A percentile compares a stretch with the other conserved stretches of the same genome.
phyloP scores from a whole-genome alignment of 2,888 invertebrate species.

The Selenia dentaria region DNA sequence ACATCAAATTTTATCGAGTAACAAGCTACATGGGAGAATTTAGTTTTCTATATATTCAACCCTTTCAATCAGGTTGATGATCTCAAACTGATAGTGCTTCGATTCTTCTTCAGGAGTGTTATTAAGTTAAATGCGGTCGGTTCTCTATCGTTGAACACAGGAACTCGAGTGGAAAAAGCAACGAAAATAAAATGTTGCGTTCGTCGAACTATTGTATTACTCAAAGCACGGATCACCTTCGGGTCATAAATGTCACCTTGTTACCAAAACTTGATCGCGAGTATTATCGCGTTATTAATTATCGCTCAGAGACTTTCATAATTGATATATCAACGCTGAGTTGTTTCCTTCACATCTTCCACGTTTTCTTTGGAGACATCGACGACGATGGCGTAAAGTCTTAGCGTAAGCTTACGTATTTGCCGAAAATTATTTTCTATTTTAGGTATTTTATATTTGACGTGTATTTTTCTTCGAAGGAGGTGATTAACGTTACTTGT shows the following conservation, averaged over 20 bases:
- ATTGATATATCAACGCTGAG: slow-evolving; percentile 45
- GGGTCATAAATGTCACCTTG: slow-evolving; percentile 78
- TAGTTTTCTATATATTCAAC: slow-evolving; percentile 30
- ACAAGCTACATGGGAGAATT: slow-evolving; percentile 33
- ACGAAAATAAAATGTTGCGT: slow-evolving; percentile 49
- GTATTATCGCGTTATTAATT: slow-evolving; percentile 66
- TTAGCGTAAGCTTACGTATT: neutral
- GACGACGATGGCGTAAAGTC: no score
- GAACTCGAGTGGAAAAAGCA: slow-evolving; percentile 41
- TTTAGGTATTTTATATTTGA: slow-evolving; percentile 21
- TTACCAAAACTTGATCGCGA: slow-evolving; percentile 74
- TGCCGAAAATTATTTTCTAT: slow-evolving; percentile 8
- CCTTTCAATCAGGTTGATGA: slow-evolving; percentile 5
- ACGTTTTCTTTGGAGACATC: slow-evolving; percentile 25
- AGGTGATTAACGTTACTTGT: slow-evolving; percentile 55
- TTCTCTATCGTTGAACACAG: slow-evolving; percentile 30
- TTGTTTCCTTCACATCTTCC: slow-evolving; percentile 32
- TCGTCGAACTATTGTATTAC: slow-evolving; percentile 66
- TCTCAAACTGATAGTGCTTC: slow-evolving; percentile 11
- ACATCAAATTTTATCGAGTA: slow-evolving; percentile 38
- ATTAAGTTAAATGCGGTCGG: slow-evolving; percentile 13
- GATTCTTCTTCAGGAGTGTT: slow-evolving; percentile 1
- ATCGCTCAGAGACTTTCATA: slow-evolving; percentile 60
- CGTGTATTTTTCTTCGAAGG: slow-evolving; percentile 49
- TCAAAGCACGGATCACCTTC: slow-evolving; percentile 69